Evolutionary conservation across 2,113 vertebrate genomes (phyloP), one percentile per base, ranked within the genome.

Genomic region (Marmota monax): DNA sequence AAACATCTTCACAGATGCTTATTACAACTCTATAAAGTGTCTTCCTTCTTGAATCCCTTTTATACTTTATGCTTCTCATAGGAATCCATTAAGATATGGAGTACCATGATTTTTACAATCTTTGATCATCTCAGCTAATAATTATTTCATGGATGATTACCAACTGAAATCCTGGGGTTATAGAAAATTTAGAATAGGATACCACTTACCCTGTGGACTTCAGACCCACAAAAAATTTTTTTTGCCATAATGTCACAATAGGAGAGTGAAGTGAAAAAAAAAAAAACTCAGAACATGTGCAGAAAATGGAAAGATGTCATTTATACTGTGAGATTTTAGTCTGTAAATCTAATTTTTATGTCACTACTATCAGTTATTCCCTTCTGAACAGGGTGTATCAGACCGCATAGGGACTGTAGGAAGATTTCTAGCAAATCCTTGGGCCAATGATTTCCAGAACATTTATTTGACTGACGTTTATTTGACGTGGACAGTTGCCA

Each of bases 211-310:
- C 45, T 45, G 45, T 45, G 45, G 45, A 45, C 45, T 45, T 45
- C 45, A 45, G 45, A 45, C 45, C 45, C 45, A 45, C 45, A 45
- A 45, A 45, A 2, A 12, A 12, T 51, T 14, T 53, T 53, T 53
- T 53, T 53, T 53, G 12, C 13, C 51, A 53, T 53, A 53, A 53
- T 85, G 32, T 82, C 73, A 80, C 56, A 34, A 25, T 85, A 89
- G 37, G 83, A 94, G 45, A 18, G 45, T 77, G 72, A 70, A 67
- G 32, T 65, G 32, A 84, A 86, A 92, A 73, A 88, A 86, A 92
- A 78, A 20, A 58, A 20, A 92, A 74, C 3, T 51, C 53, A 34
- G 51, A 53, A 86, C 2, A 45, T 56, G 20, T 65, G 48, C 48
- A 32, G 5, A 80, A 79, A 92, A 67, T 34, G 84, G 32, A 29